Percentiles rank a stretch among this genome's conserved stretches.
Evolutionary conservation across 2,888 invertebrate genomes (phyloP).

Genomic region (Lycia hirtaria): DNA sequence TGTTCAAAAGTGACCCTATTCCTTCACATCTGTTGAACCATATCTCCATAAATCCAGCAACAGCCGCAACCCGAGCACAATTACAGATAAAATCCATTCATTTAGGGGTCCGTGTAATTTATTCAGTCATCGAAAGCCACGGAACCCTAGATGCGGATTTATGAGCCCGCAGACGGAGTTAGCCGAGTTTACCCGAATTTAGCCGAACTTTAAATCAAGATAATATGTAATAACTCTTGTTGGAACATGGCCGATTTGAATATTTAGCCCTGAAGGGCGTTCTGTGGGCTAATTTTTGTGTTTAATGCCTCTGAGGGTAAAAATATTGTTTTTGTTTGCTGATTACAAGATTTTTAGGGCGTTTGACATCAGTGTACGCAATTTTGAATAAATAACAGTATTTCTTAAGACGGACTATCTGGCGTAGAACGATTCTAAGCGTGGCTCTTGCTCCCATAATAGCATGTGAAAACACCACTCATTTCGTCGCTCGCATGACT

Average conservation of each 20-base stretch:
- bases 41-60: constrained; percentile 21
- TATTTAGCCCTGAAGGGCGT: constrained; percentile 22
- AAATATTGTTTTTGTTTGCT: neutral
- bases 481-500: too few species aligned
- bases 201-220: constrained; percentile 31
- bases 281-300: constrained; percentile 18
- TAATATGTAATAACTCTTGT: constrained; percentile 32
- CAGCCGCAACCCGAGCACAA: constrained; percentile 27
- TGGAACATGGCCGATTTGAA: constrained; percentile 24
- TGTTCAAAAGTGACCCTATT: neutral
- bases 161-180: constrained; percentile 28
- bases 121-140: constrained; percentile 35
- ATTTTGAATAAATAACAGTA: too few species aligned
- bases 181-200: constrained; percentile 15
- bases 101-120: constrained; percentile 30
- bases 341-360: neutral
- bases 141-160: constrained; percentile 28
- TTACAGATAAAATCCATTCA: constrained; percentile 36
- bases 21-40: neutral
- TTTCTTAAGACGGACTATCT: too few species aligned
- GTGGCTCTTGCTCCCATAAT: too few species aligned
- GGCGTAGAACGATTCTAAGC: too few species aligned
- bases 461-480: too few species aligned
- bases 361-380: too few species aligned
- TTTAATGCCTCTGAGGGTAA: neutral